Base-by-base conservation (phyloP, 2,888 invertebrate genomes). In the Ditula angustiorana region DNA sequence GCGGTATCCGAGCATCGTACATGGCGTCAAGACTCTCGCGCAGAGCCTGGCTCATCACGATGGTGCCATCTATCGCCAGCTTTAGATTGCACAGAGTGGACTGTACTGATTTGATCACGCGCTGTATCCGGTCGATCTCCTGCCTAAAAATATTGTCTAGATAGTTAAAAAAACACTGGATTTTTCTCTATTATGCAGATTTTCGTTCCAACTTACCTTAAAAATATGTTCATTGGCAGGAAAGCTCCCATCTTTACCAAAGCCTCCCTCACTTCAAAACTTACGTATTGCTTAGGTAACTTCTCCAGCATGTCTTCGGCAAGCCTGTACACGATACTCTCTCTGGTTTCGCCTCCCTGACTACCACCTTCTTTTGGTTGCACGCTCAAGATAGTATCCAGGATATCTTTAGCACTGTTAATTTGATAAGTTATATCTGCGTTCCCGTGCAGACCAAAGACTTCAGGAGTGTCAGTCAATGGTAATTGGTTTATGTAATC, bases 371-470 rank as follows among this genome's bases (percentile, higher is more conserved):
- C 98, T 82, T 99, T 99, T 0, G 99, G 99, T 81, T 99, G 99
- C n/a, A 99, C 99, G 82, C 95, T 98, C 44, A 99, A 93, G 76
- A 99, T 98, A 0, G 98, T 98, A 80, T 98, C 98, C 77, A 99
- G 93, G 80, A 99, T 98, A 71, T 95, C 97, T 90, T 98, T 98
- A 24, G 98, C 98, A 49, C 98, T 98, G 82, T 99, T 99, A 69
- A 99, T 99, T 90, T 99, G 98, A 88, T 99, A 99, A 76, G 99
- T 99, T 70, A 99, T 99, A 82, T 99, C 99, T 56, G 99, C 99
- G 88, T 99, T 99, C 5, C 96, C 94, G 86, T 99, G 99, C 57
- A 99, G 93, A n/a, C 99, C 99, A 87, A 99, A 99, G 7, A 98
- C 98, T 93, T 99, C 98, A 0, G 99, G 99, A 1, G 97, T 96